Evolutionary conservation across 2,797 vertebrate species (phyloP), one percentile per base, ranked within the genome.

Genomic region (Microtus californicus): DNA sequence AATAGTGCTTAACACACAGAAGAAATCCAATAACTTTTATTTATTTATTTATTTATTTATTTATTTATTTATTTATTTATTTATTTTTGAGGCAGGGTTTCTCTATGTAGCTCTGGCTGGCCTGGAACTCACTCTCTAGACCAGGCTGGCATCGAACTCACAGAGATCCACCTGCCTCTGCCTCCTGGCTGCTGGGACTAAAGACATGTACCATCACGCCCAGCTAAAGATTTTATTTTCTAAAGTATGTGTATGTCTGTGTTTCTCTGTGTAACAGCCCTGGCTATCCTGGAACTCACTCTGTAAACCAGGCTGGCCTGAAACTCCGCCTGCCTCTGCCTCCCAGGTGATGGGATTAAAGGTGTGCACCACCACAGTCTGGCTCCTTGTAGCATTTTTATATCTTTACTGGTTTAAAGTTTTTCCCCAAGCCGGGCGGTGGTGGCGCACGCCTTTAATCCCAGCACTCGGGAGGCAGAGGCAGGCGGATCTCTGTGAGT

Each of bases 321-420:
- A 3, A 71, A 71, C 19, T 71, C n/a, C 8, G 4, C 19, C 1
- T 37, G 69, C 69, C 69, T 23, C n/a, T 37, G 19, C 69, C 19
- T 40, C n/a, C n/a, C 19, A 9, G 21, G 2, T 25, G 37, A 5
- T 73, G 71, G 5, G 23, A 43, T 74, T 43, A 43, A 71, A 71
- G 19, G 19, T 0, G 0, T 74, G 23, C 0, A 0, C 37, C 10
- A 43, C 37, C 4, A 25, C 23, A 2, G 1, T 6, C 37, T 3
- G 8, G 10, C 71, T 40, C 79, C 61, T 71, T 71, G 17, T 17
- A 93, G 69, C 63, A 86, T 89, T 93, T 93, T 86, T 25, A 31
- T 74, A 65, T 27, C 12, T 48, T n/a, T 63, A 63, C 51, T 43
- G 5, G 14, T 82, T 90, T 86, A 86, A 91, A 83, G 23, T 56